A percentile compares a stretch with the other conserved stretches of the same genome.
Conservation (phyloP, 2,113 vertebrate genomes). For the Perca fluviatilis region DNA sequence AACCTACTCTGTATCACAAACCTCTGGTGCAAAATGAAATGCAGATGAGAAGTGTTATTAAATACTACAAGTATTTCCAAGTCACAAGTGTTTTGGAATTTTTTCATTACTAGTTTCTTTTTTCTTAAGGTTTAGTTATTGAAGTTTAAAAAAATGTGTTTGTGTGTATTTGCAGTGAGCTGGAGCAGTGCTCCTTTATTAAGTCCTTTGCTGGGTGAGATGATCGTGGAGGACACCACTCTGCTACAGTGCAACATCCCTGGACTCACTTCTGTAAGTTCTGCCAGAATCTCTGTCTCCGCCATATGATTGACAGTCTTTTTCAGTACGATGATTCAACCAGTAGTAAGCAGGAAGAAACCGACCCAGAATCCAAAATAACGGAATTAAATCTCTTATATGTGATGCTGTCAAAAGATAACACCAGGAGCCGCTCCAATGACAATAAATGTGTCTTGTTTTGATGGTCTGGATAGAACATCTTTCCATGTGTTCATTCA, state of each 20-base stretch:
- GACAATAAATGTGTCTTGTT: conserved; percentile 1
- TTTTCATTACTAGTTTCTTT: background rate
- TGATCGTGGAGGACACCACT: conserved; percentile 86
- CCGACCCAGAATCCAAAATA: background rate
- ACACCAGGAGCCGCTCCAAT: background rate
- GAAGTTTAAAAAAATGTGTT: background rate
- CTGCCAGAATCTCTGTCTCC: background rate
- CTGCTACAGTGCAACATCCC: conserved; percentile 87
- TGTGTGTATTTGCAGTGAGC: conserved; percentile 84
- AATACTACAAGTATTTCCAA: background rate
- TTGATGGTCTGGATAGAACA: background rate
- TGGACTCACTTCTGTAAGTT: conserved; percentile 88
- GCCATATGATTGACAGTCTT: background rate
- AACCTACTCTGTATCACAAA: conserved; percentile 19
- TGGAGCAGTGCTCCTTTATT: conserved; percentile 89
- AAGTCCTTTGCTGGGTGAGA: conserved; percentile 85
- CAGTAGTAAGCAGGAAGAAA: background rate
- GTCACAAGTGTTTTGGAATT: background rate
- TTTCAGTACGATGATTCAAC: background rate
- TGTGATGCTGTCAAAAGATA: background rate
- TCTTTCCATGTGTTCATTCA: background rate
- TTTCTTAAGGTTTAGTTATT: background rate
- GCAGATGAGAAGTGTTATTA: background rate
- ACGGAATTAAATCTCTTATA: conserved; percentile 4
- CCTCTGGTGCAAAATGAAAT: background rate